A percentile compares a stretch with the other conserved stretches of the same genome.
phyloP scores from a whole-genome alignment of 2,797 vertebrate species.

The Heterohyrax brucei region DNA sequence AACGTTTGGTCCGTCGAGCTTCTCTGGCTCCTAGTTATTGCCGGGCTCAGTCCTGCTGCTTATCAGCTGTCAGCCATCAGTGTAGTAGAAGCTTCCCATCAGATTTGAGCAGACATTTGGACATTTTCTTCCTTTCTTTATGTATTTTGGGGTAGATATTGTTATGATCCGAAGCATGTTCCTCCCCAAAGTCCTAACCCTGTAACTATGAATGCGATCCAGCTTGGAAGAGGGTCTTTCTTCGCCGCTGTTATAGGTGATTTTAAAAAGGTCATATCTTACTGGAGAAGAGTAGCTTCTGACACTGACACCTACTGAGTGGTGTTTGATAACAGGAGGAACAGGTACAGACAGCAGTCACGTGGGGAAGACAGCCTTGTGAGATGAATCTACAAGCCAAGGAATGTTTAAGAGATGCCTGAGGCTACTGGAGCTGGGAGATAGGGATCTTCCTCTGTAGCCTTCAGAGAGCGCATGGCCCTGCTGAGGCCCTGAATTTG shows the following conservation, averaged over 20 bases:
- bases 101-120: slow-evolving; percentile 50
- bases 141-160: background rate
- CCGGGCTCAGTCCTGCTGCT: slow-evolving; percentile 72
- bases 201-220: background rate
- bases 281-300: background rate
- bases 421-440: background rate
- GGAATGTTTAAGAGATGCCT: background rate
- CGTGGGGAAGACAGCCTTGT: background rate
- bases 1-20: slow-evolving; percentile 69
- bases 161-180: background rate
- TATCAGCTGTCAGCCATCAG: slow-evolving; percentile 3
- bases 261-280: background rate
- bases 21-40: slow-evolving; percentile 48
- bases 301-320: background rate
- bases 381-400: background rate
- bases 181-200: background rate
- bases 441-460: background rate
- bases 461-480: background rate
- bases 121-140: slow-evolving; percentile 42
- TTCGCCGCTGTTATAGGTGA: background rate
- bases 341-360: background rate
- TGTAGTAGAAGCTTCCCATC: slow-evolving; percentile 28
- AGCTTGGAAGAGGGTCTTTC: background rate
- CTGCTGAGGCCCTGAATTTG: background rate
- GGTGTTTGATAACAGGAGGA: background rate